A percentile compares a stretch with the other conserved stretches of the same genome.
Evolutionary conservation across 2,113 vertebrate genomes (phyloP).

Genomic region (Cynocephalus volans): DNA sequence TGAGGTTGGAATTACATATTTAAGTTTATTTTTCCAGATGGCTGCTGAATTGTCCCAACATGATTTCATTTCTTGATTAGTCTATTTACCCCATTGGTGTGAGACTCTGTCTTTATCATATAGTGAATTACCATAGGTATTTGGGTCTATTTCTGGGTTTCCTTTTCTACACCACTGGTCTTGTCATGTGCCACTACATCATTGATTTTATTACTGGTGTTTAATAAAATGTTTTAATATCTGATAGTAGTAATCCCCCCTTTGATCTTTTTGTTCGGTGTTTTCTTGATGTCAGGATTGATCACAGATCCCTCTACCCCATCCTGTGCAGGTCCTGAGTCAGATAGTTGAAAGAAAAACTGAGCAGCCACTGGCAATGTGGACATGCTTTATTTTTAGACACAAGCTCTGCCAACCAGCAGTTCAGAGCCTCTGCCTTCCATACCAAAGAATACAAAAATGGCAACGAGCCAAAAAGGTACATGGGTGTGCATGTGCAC

Average conservation of each 20-base stretch:
- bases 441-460: too few relatives aligned
- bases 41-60: neutral
- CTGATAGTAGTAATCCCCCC: neutral
- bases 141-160: neutral
- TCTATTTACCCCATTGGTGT: neutral
- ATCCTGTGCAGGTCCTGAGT: too few relatives aligned
- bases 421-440: too few relatives aligned
- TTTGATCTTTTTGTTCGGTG: neutral
- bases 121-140: neutral
- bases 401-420: too few relatives aligned
- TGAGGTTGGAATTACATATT: neutral
- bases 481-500: too few relatives aligned
- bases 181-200: neutral
- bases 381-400: too few relatives aligned
- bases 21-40: neutral
- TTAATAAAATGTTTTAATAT: slow-evolving; percentile 26
- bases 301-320: too few relatives aligned
- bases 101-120: neutral
- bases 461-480: too few relatives aligned
- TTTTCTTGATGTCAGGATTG: neutral
- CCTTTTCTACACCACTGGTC: neutral
- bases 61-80: slow-evolving; percentile 23
- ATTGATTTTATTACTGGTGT: neutral
- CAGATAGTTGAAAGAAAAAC: too few relatives aligned
- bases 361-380: too few relatives aligned